phyloP scores from a whole-genome alignment of 2,797 vertebrate genomes.

The Lepilemur septentrionalis region DNA sequence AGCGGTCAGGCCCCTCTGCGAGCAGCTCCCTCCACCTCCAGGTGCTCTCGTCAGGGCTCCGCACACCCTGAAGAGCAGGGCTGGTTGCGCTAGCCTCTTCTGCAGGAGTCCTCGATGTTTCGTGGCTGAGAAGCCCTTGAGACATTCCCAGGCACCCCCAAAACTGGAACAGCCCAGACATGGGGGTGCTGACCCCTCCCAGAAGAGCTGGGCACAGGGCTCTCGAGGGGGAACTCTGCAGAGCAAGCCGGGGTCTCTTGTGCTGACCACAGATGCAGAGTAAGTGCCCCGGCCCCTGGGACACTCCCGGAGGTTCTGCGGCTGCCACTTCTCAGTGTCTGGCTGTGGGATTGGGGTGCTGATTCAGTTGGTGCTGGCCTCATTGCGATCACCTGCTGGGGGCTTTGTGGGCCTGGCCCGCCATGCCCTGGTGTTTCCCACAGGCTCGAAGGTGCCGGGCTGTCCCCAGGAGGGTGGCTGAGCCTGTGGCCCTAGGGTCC shows the following conservation, averaged over 20 bases:
- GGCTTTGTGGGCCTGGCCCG: neutral
- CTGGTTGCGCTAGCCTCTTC: neutral
- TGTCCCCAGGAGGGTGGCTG: too few relatives aligned
- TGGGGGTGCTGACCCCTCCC: neutral
- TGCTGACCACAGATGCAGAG: too few relatives aligned
- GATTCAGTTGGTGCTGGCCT: neutral
- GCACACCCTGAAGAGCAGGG: rapidly evolving
- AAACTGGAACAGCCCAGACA: neutral
- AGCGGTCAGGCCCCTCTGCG: rapidly evolving
- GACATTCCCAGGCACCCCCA: neutral
- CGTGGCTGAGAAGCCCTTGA: neutral
- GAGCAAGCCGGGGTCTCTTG: rapidly evolving
- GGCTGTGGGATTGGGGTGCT: neutral
- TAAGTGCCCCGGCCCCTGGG: neutral
- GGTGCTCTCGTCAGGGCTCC: neutral
- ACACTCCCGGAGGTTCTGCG: neutral
- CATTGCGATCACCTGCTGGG: too few relatives aligned
- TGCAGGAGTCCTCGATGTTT: neutral
- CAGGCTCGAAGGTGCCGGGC: neutral
- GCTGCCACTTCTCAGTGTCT: neutral
- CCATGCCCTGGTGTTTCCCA: too few relatives aligned
- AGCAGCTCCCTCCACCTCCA: neutral
- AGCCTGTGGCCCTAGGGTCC: neutral
- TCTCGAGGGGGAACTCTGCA: neutral
- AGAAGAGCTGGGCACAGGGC: neutral